Base-by-base conservation (phyloP, 2,797 vertebrate species). In the Acanthis flammea region DNA sequence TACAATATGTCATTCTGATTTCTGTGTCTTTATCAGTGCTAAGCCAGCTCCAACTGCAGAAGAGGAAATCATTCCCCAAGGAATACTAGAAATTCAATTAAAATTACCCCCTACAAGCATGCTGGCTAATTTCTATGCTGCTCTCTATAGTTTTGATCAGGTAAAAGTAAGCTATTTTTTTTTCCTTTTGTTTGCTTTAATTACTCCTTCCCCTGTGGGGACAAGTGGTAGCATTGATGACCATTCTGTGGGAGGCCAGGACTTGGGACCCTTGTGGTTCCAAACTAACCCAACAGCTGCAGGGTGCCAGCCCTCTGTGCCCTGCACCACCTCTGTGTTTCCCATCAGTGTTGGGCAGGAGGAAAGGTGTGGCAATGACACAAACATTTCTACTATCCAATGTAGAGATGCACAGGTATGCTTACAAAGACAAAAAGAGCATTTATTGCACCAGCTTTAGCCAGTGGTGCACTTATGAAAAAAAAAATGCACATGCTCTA, bases 21-120 rank as follows among this genome's bases (percentile, higher is more conserved):
- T 98, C 94, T 93, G 94, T 76, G 97, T 99, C 89, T 99, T 99
- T 93, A 96, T 99, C 95, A 99, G 98, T 8, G 98, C 98, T 13
- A 97, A 99, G 94, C 96, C 98, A 42, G 97, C 97, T 30, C 81
- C 96, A 28, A 91, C 76, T 17, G 96, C 97, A 15, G 97, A 98
- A 60, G 97, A 98, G 55, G 98, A 98, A n/a, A 53, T 98, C 22
- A 98, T 99, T 94, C 98, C 98, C 66, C 97, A 98, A 94, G 98
- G 98, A 68, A 98, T 98, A 39, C 93, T 98, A 90, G 98, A 99
- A 98, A 98, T 37, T 97, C 97, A 31, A 97, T 99, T 91, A 99
- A 99, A 97, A 98, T 99, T 95, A 98, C 97, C 97, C 9, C 98
- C 98, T 50, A 97, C 97, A 7, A 98, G 98, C 66, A 98, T 98